Conservation (phyloP, 30 jellyfish, hydroid and myxozoan genomes). For the Catostylus mosaicus region DNA sequence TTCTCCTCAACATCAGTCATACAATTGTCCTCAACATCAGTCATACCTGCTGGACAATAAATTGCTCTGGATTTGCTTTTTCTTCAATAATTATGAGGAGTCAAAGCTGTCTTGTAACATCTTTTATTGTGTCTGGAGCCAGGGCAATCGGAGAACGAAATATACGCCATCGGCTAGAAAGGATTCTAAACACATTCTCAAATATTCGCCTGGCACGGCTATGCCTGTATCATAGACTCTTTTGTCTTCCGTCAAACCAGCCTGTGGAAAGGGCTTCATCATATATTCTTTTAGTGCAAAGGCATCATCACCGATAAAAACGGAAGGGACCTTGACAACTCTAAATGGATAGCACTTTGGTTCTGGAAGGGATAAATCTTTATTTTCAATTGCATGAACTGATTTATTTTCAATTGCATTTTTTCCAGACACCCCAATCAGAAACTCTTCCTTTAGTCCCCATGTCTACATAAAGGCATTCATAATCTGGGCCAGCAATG, state of each 20-base stretch:
- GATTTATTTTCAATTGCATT: constrained; percentile 20
- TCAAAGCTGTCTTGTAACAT: constrained; percentile 17
- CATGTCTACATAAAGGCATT: constrained; percentile 37
- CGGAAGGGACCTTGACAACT: constrained; percentile 49
- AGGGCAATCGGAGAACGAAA: constrained; percentile 5
- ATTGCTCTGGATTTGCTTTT: constrained; percentile 10
- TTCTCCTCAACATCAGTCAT: constrained; percentile 5
- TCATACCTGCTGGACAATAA: constrained; percentile 14
- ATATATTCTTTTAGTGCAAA: constrained; percentile 53
- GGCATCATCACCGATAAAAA: constrained; percentile 78
- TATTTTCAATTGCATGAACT: background rate
- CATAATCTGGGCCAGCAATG: constrained; percentile 32
- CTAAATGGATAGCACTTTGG: constrained; percentile 23
- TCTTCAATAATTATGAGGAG: background rate
- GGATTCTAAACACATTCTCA: constrained; percentile 63
- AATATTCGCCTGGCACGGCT: constrained; percentile 67
- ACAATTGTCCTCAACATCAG: background rate
- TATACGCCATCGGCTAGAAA: constrained; percentile 39
- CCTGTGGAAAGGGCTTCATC: constrained; percentile 78
- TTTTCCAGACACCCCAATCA: constrained; percentile 63
- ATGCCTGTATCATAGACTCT: constrained; percentile 63
- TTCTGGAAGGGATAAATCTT: constrained; percentile 15
- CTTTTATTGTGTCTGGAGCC: constrained; percentile 4
- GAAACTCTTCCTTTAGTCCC: constrained; percentile 32
- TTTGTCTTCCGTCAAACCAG: constrained; percentile 54